Evolutionary conservation across 2,888 invertebrate genomes (phyloP).

Genomic region (Anticlea derivata): DNA sequence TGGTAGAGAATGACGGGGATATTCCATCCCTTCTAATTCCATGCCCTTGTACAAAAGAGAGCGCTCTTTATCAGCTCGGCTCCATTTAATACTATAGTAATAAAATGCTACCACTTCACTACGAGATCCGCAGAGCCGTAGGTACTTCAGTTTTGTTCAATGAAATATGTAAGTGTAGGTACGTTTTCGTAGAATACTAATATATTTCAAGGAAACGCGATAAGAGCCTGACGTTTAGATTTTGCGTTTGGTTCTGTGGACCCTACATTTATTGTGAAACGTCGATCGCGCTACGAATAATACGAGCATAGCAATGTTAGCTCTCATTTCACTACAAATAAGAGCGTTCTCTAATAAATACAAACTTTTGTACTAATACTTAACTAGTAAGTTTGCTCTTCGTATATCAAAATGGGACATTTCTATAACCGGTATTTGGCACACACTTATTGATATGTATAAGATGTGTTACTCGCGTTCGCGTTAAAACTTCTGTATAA

Average conservation of each 20-base stretch:
- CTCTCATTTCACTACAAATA: slow-evolving; percentile 25
- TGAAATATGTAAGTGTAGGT: background rate
- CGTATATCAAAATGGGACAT: slow-evolving; percentile 59
- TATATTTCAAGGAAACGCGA: slow-evolving; percentile 2
- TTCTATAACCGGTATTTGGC: slow-evolving; percentile 63
- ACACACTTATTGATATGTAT: slow-evolving; percentile 69
- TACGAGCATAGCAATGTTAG: slow-evolving; percentile 14
- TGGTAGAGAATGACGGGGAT: too few relatives aligned
- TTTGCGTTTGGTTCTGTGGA: background rate
- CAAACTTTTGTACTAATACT: slow-evolving; percentile 38
- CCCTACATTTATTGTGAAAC: slow-evolving; percentile 16
- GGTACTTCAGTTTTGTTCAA: background rate
- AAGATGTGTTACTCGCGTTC: slow-evolving; percentile 42
- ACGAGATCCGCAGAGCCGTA: background rate
- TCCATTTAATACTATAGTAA: too few relatives aligned
- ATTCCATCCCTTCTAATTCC: too few relatives aligned
- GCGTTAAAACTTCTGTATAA: slow-evolving; percentile 46
- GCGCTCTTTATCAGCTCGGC: too few relatives aligned
- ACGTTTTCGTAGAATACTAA: too few relatives aligned
- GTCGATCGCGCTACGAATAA: slow-evolving; percentile 12
- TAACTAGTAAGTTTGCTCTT: slow-evolving; percentile 29
- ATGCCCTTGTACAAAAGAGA: too few relatives aligned
- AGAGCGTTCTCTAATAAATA: slow-evolving; percentile 34
- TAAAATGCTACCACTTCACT: background rate
- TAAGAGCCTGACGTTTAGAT: background rate